These are phyloP conservation scores for Sesamia nonagrioides DNA, from an alignment of 1,140 invertebrate species.

Conservation along the genomic window DNA sequence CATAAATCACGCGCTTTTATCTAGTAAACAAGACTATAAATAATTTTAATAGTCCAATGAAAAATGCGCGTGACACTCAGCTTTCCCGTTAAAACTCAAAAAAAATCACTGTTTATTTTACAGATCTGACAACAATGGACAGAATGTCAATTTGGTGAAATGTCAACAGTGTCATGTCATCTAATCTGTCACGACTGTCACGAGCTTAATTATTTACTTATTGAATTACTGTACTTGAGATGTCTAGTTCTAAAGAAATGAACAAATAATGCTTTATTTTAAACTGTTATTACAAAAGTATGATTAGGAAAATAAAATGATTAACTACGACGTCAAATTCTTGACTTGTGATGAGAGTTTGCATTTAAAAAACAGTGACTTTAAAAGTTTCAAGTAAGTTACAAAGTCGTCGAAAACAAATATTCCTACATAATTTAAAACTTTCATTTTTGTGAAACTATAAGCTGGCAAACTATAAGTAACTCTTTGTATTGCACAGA, in stretches of 20 bases:
- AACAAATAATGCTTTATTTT: neutral
- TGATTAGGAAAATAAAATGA: constrained; percentile 64
- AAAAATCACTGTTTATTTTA: neutral
- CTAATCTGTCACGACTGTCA: too few species aligned
- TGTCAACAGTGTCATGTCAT: neutral
- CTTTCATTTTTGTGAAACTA: neutral
- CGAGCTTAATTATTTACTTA: constrained; percentile 22
- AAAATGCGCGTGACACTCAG: too few species aligned
- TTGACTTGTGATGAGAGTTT: constrained; percentile 74
- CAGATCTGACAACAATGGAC: neutral
- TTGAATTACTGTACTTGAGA: neutral
- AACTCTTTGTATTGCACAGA: neutral
- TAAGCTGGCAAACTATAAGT: neutral
- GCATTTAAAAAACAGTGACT: constrained; percentile 74
- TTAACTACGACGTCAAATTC: constrained; percentile 80
- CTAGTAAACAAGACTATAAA: too few species aligned
- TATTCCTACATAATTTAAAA: constrained; percentile 4
- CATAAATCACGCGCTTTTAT: too few species aligned
- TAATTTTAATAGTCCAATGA: too few species aligned
- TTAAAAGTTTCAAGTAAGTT: constrained; percentile 83
- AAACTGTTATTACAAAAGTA: neutral
- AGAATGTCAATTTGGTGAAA: too few species aligned
- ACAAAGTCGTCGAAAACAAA: constrained; percentile 34
- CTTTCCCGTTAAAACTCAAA: too few species aligned
- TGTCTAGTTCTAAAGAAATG: neutral